phyloP scores from a whole-genome alignment of 2,797 vertebrate genomes.

The Dicrostonyx torquatus region DNA sequence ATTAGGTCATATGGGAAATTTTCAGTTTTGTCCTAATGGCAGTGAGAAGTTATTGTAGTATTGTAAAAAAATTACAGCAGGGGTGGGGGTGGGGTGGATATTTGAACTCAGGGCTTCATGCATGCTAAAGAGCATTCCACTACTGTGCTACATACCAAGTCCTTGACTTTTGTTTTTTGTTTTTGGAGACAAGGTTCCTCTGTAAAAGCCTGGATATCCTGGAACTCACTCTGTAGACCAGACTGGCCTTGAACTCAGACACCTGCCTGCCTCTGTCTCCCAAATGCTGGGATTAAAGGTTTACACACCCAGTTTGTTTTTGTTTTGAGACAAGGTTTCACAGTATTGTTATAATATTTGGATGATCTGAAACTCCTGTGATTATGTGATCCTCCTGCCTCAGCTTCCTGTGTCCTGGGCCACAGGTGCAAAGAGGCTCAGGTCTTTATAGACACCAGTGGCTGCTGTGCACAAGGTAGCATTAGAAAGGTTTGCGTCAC shows the following conservation, averaged over 20 bases:
- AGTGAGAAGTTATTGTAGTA: background rate
- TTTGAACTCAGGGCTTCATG: background rate
- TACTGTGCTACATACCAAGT: too few species aligned
- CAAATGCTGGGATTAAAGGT: too few species aligned
- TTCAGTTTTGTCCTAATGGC: background rate
- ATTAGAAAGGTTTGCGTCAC: background rate
- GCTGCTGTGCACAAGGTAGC: background rate
- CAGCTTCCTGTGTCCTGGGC: background rate
- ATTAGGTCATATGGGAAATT: too few species aligned
- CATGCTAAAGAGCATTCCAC: background rate
- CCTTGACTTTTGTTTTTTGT: background rate
- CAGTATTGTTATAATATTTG: background rate
- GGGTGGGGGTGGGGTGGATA: too few species aligned
- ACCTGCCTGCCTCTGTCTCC: too few species aligned
- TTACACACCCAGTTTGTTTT: too few species aligned
- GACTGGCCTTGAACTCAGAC: too few species aligned
- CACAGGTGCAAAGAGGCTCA: background rate
- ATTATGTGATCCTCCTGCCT: background rate
- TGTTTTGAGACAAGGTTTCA: background rate
- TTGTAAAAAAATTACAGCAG: background rate
- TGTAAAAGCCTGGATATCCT: too few species aligned
- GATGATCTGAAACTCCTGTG: background rate
- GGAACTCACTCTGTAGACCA: too few species aligned
- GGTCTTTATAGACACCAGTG: background rate
- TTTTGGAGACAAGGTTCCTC: too few species aligned